Evolutionary conservation across 2,797 vertebrate species (phyloP), one percentile per base, ranked within the genome.

Genomic region (Pangasius sanitwongsei): DNA sequence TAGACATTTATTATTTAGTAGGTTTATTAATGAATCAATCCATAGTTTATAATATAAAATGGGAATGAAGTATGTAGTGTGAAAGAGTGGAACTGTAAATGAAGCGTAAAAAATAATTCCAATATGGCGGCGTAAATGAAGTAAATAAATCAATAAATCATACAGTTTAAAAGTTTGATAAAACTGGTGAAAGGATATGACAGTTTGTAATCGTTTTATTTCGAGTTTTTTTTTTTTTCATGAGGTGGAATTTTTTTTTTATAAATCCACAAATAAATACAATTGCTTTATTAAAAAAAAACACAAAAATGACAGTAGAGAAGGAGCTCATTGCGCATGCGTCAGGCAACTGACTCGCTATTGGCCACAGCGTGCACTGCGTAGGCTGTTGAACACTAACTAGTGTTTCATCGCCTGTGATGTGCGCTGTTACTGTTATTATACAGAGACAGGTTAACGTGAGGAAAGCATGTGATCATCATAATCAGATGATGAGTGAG

Each of bases 81-180:
- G 23, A 37, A 37, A 9, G 69, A 20, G 69, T 37, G 3, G 6
- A 34, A 69, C 2, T 34, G 15, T 16, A 34, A 69, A 69, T 34
- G 9, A 63, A 63, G 61, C 20, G 20, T 61, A 28, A 12, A 28
- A 28, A 59, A 44, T 44, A 44, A 91, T 94, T 94, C 90, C 95
- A 95, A 93, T 95, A 96, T 97, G 96, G 96, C 95, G 94, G 93
- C 94, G 13, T 89, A 70, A 37, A 70, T 18, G 13, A 77, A 77
- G 74, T 28, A 37, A 37, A 67, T 31, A 67, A 65, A 65, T 65
- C 28, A n/a, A n/a, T n/a, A 65, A 65, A n/a, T 12, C 11, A 4
- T n/a, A 67, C 37, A 41, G 20, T 74, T 44, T 9, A 41, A 11
- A 16, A 4, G 37, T 74, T 25, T 78, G 6, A 53, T 16, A 44